phyloP scores from a whole-genome alignment of 92 coral and sea anemone genomes.

The Phymanthus crucifer region DNA sequence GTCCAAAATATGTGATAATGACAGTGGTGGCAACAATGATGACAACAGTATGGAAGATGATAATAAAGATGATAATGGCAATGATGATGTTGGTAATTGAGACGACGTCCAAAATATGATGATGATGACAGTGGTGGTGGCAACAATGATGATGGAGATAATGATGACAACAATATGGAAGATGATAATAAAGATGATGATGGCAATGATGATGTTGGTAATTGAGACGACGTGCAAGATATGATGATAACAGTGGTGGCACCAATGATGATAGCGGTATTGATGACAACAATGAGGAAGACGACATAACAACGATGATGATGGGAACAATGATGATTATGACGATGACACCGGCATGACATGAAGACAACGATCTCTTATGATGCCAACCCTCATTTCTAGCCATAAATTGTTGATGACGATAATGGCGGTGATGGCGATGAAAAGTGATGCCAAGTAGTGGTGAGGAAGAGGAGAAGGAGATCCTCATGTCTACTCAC shows the following conservation, averaged over 20 bases:
- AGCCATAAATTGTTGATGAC: too few relatives aligned
- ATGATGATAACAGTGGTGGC: too few relatives aligned
- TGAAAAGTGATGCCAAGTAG: too few relatives aligned
- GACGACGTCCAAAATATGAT: too few relatives aligned
- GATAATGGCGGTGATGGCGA: background rate
- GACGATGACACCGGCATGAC: too few relatives aligned
- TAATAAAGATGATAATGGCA: background rate
- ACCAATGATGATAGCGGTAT: background rate
- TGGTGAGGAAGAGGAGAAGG: background rate
- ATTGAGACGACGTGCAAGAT: background rate
- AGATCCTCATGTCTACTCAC: conserved; percentile 51
- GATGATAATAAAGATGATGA: too few relatives aligned
- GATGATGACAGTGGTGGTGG: background rate
- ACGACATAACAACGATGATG: too few relatives aligned
- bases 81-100: background rate
- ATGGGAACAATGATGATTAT: background rate
- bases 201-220: too few relatives aligned
- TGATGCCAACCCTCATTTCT: too few relatives aligned
- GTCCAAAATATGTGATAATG: too few relatives aligned
- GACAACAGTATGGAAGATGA: background rate
- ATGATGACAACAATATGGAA: too few relatives aligned
- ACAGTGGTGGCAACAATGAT: background rate
- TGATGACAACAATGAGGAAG: background rate
- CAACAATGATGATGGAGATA: background rate
- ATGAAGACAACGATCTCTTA: too few relatives aligned